Evolutionary conservation across 2,113 vertebrate genomes (phyloP).

Genomic region (Grammomys dolichurus): DNA sequence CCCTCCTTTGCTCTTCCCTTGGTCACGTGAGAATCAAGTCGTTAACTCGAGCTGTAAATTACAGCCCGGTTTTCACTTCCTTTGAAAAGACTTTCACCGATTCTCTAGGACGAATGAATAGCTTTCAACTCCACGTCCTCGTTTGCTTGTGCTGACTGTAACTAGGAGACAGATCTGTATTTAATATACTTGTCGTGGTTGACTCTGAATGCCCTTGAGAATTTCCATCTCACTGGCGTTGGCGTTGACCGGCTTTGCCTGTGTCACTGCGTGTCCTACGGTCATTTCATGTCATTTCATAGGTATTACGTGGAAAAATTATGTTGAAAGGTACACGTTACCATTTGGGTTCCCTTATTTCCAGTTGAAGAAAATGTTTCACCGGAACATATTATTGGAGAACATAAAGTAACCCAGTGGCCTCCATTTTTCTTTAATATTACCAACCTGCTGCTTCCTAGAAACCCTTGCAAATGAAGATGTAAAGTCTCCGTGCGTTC

Average conservation of each 20-base stretch:
- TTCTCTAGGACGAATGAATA: neutral
- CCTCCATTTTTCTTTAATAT: constrained; percentile 18
- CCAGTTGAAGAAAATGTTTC: neutral
- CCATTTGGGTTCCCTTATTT: neutral
- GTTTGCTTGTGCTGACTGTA: neutral
- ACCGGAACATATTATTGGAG: neutral
- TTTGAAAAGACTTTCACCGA: neutral
- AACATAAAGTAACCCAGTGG: neutral
- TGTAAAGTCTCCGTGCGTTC: neutral
- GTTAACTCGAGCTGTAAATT: neutral
- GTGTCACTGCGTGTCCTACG: neutral
- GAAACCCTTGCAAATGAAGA: constrained; percentile 1
- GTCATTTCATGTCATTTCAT: neutral
- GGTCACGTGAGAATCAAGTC: neutral
- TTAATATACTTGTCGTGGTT: constrained; percentile 26
- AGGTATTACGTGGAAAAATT: neutral
- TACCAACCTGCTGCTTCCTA: neutral
- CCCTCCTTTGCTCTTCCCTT: neutral
- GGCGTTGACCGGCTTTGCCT: neutral
- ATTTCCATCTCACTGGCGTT: neutral
- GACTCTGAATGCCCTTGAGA: constrained; percentile 32
- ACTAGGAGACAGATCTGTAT: neutral
- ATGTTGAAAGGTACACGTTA: neutral
- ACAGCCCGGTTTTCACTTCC: neutral
- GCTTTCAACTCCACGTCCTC: neutral